Base-by-base conservation (phyloP, 2,888 invertebrate species). In the Tenthredo amoena region DNA sequence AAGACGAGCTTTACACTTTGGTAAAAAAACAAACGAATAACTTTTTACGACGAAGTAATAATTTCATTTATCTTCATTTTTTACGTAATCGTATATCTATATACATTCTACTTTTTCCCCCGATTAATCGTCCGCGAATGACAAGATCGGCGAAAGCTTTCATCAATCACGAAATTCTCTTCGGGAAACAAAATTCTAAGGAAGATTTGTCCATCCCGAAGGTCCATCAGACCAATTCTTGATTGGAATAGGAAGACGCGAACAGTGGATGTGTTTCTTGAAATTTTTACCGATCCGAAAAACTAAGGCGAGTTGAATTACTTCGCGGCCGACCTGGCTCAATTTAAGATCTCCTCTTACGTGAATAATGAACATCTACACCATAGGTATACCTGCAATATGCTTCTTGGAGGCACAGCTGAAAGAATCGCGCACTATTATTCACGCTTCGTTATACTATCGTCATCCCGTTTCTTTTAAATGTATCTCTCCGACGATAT, bases 101-200 rank as follows among this genome's bases (percentile, higher is more conserved):
- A 26, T 26, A n/a, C n/a, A 26, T 26, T 5, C 18, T 18, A 7
- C 6, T 34, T n/a, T 40, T 40, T 62, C 6, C 15, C 40, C 21
- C 79, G 37, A 81, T 81, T 62, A 81, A 40, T 81, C 40, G 37
- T 12, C 81, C 58, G 40, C 62, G n/a, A 77, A 77, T 31, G 15
- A 21, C 21, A 21, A 77, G 34, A 77, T 34, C 50, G 31, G 34
- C 9, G 34, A 81, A 81, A 81, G 21, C 81, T 62, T 81, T 58
- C 12, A 81, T 62, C 58, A 15, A 40, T 62, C 34, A 62, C 21
- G 26, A 79, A 58, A 58, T 62, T 37, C 40, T 2, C 21, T 62
- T 31, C 55, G 10, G 50, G 31, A 77, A 50, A 34, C 0, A 31
- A 31, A 21, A 43, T 21, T 47, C 31, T 50, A 34, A n/a, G 50